Evolutionary conservation across 2,797 vertebrate species (phyloP), one percentile per base, ranked within the genome.

Genomic region (Notoglanidium macrostoma): DNA sequence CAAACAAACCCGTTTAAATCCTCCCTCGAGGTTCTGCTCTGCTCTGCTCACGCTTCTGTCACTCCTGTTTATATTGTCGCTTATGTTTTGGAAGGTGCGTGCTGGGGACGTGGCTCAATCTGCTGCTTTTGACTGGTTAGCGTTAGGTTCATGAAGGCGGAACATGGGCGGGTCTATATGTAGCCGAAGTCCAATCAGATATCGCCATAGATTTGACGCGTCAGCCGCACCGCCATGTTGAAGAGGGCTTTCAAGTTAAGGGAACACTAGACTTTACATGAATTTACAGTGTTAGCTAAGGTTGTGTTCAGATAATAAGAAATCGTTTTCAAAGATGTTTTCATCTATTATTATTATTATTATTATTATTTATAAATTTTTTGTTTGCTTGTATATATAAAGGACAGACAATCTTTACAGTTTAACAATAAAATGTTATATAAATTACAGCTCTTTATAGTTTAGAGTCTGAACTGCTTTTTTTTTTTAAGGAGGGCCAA

Each of bases 51-150:
- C 15, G 40, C 40, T 2, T 10, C 44, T 51, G 44, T 21, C n/a
- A 67, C 15, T 19, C 12, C n/a, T 10, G 74, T 19, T 68, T 68
- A 9, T 40, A 59, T 51, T 35, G n/a, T 86, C 5, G 17, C 26
- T 49, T 40, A 19, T 82, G 51, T 80, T 70, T 51, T 49, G 44
- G 57, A 32, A 29, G 7, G 5, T 17, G 49, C 29, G 26, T 49
- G 26, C 12, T 23, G 49, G 32, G 32, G 70, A 29, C 51, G 74
- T 79, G 87, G 26, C 9, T 1, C 7, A 10, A 3, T 57, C 21
- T 11, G 32, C 51, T 6, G 68, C 32, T 57, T 79, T n/a, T 78
- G 17, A 84, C 78, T 87, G 61, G 86, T 51, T 9, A 40, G 55
- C 8, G 29, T 3, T n/a, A 2, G 11, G 23, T 11, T 63, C 54